Percentiles rank a stretch among this genome's conserved stretches.
Conservation (phyloP, 2,888 invertebrate genomes). For the Helicoverpa assulta region DNA sequence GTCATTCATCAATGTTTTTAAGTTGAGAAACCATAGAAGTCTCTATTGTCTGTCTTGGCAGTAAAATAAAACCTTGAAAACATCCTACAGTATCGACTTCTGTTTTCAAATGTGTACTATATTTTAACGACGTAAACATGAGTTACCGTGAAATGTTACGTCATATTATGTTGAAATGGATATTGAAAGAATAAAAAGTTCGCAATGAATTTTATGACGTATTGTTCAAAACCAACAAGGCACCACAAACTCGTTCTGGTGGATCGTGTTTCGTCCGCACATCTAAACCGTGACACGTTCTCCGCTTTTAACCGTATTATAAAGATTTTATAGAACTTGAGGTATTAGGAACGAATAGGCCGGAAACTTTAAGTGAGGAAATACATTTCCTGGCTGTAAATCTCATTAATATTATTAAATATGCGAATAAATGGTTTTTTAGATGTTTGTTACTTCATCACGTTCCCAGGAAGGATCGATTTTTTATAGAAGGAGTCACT, state of each 20-base stretch:
- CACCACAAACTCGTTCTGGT: slow-evolving; percentile 74
- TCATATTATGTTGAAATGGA: slow-evolving; percentile 48
- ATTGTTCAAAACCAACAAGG: slow-evolving; percentile 74
- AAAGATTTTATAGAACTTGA: slow-evolving; percentile 56
- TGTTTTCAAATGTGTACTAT: slow-evolving; percentile 16
- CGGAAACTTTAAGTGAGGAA: slow-evolving; percentile 59
- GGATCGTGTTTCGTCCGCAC: slow-evolving; percentile 75
- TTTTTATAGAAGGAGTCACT: not conserved
- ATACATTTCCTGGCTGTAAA: slow-evolving; percentile 58
- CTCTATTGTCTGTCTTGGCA: slow-evolving; percentile 20
- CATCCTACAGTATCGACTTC: slow-evolving; percentile 2
- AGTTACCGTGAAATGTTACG: slow-evolving; percentile 39
- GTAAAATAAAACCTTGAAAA: slow-evolving; percentile 19
- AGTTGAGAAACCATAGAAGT: slow-evolving; percentile 28
- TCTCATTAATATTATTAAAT: slow-evolving; percentile 40
- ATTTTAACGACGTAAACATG: slow-evolving; percentile 18
- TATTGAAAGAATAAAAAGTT: slow-evolving; percentile 59
- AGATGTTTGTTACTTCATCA: slow-evolving; percentile 25
- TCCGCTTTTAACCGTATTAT: slow-evolving; percentile 54
- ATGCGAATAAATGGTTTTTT: slow-evolving; percentile 22
- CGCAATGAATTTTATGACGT: slow-evolving; percentile 67
- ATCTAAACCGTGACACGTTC: slow-evolving; percentile 62
- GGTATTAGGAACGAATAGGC: slow-evolving; percentile 56
- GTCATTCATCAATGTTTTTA: slow-evolving; percentile 25
- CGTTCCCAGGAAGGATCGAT: not conserved